A percentile compares a stretch with the other conserved stretches of the same genome.
Evolutionary conservation across 1,140 invertebrate species (phyloP).

Genomic region (Diorhabda carinulata): DNA sequence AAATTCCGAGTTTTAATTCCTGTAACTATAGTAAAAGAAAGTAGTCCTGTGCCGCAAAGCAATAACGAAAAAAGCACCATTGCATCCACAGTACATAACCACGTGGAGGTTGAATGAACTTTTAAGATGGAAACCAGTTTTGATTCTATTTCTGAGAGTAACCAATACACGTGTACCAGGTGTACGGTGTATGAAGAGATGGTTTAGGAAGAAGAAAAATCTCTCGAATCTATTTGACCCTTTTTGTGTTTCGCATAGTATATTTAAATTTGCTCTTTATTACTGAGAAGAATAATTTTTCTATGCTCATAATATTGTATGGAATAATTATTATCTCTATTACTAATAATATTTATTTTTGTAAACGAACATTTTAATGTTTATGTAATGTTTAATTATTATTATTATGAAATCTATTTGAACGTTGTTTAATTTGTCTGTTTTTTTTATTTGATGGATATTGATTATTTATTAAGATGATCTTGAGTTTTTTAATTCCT

Average conservation of each 20-base stretch:
- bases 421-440: too few relatives aligned
- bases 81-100: neutral
- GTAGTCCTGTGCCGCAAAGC: neutral
- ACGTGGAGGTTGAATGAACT: neutral
- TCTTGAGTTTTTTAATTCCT: too few relatives aligned
- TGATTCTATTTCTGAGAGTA: neutral
- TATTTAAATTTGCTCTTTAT: neutral
- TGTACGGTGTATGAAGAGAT: neutral
- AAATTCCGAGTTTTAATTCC: neutral
- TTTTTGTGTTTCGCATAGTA: conserved; percentile 3
- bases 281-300: too few relatives aligned
- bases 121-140: neutral
- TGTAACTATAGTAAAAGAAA: neutral
- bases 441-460: too few relatives aligned
- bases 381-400: too few relatives aligned
- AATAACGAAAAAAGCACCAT: neutral
- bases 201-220: neutral
- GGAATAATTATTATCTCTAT: too few relatives aligned
- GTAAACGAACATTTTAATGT: too few relatives aligned
- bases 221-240: neutral
- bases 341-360: too few relatives aligned
- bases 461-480: too few relatives aligned
- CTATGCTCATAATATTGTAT: too few relatives aligned
- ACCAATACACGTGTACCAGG: neutral
- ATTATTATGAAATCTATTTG: too few relatives aligned